Conservation (phyloP, 2,888 invertebrate species). For the Epirrhoe tristata region DNA sequence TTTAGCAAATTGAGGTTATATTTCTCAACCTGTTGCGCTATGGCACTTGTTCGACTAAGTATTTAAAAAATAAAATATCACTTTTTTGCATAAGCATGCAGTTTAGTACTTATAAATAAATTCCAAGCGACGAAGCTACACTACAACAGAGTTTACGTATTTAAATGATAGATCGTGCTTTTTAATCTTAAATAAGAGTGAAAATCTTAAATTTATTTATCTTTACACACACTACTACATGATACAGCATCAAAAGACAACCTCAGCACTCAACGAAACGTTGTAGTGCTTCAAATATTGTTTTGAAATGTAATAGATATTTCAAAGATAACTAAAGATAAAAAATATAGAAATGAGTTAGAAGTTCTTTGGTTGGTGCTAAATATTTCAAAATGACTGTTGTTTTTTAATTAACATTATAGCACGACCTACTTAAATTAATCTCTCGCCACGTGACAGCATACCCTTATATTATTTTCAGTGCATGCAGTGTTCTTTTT, state of each 20-base stretch:
- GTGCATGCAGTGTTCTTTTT: no score
- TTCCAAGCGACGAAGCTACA: neutral
- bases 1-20: no score
- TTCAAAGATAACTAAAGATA: neutral
- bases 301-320: neutral
- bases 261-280: no score
- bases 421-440: neutral
- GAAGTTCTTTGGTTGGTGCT: neutral
- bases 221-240: no score
- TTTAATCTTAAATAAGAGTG: neutral
- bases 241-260: no score
- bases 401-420: neutral
- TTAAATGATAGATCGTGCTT: neutral
- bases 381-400: neutral
- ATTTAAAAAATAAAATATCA: constrained; percentile 59
- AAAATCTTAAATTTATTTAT: no score
- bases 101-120: constrained; percentile 23
- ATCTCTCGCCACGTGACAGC: neutral
- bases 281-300: no score
- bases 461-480: neutral
- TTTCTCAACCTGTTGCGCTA: constrained; percentile 36
- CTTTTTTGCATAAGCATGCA: constrained; percentile 48
- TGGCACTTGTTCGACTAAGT: constrained; percentile 71
- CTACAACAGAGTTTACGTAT: neutral
- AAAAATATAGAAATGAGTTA: neutral